Evolutionary conservation across 2,888 invertebrate genomes (phyloP).

Genomic region (Phytoseiulus persimilis): DNA sequence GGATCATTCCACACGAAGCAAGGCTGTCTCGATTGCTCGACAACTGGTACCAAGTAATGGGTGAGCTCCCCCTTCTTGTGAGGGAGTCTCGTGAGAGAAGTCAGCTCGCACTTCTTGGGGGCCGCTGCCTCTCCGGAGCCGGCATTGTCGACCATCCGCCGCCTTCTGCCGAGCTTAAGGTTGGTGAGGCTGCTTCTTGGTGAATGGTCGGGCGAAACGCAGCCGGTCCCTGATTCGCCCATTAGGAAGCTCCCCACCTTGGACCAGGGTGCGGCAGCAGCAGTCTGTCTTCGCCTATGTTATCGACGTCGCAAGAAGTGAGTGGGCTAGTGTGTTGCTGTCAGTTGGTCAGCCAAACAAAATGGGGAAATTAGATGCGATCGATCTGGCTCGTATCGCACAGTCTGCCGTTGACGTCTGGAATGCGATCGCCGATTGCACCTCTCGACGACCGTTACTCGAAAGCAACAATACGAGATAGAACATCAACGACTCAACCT

Average conservation of each 20-base stretch:
- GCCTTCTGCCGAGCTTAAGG: not conserved
- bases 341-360: not conserved
- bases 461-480: not conserved
- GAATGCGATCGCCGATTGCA: not conserved
- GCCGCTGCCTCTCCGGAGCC: too few relatives aligned
- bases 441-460: not conserved
- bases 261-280: not conserved
- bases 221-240: not conserved
- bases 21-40: too few relatives aligned
- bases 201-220: not conserved
- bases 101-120: too few relatives aligned
- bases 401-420: not conserved
- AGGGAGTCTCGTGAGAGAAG: too few relatives aligned
- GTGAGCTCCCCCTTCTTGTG: too few relatives aligned
- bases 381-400: not conserved
- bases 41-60: too few relatives aligned
- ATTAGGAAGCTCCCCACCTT: not conserved
- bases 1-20: too few relatives aligned
- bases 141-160: not conserved
- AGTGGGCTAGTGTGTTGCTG: not conserved
- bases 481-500: not conserved
- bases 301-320: not conserved
- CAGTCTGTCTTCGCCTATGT: not conserved
- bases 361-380: constrained; percentile 5
- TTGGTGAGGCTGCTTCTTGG: not conserved